Conservation (phyloP, 2,113 vertebrate genomes). For the Rafetus swinhoei region DNA sequence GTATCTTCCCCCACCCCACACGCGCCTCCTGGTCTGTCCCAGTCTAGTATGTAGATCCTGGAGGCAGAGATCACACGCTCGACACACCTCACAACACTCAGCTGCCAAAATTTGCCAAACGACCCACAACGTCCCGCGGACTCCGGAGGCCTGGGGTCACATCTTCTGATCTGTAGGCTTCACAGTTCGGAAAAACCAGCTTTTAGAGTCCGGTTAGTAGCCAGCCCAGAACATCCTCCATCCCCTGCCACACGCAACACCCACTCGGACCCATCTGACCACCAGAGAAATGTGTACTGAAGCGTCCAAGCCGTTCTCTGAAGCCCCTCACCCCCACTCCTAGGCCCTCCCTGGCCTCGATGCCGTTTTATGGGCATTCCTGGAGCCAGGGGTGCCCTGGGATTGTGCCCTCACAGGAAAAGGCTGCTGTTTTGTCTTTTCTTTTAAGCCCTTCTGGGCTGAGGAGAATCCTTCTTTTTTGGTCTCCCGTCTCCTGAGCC, state of each 20-base stretch:
- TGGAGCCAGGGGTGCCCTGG: neutral
- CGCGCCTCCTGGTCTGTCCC: neutral
- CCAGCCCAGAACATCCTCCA: neutral
- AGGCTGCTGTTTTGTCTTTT: neutral
- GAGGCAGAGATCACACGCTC: neutral
- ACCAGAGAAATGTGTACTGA: rapidly evolving
- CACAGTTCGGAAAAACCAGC: rapidly evolving
- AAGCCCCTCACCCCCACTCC: neutral
- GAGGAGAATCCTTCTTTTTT: rapidly evolving
- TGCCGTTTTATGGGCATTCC: rapidly evolving
- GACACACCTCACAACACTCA: neutral
- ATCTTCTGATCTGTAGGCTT: neutral
- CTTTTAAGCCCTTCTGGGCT: rapidly evolving
- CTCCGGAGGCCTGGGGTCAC: neutral
- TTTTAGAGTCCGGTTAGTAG: rapidly evolving
- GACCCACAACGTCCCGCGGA: neutral
- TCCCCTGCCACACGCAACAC: rapidly evolving
- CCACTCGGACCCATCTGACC: rapidly evolving
- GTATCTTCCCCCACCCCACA: constrained; percentile 16
- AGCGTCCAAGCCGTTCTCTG: neutral
- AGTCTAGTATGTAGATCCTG: rapidly evolving
- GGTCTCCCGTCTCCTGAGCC: neutral
- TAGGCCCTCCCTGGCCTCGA: neutral
- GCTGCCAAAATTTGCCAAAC: rapidly evolving
- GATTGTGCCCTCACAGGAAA: neutral